A percentile compares a stretch with the other conserved stretches of the same genome.
These are phyloP conservation scores for Neolamprologus longior DNA, from an alignment of 2,113 vertebrate genomes.

Conservation along the genomic window DNA sequence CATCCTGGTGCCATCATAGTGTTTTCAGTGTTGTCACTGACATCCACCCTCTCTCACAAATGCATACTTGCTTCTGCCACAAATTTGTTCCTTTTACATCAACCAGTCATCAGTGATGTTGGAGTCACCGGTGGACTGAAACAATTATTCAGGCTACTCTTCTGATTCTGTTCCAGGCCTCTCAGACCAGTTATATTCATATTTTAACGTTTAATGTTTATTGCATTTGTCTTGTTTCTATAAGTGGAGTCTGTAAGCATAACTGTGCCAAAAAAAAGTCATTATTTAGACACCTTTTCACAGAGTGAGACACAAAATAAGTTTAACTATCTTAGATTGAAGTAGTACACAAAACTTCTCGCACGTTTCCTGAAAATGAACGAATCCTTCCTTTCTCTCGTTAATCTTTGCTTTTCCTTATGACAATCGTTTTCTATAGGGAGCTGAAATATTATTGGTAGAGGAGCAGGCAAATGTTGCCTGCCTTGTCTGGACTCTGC, in stretches of 20 bases:
- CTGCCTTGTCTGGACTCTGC: neutral
- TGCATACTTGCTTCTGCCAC: neutral
- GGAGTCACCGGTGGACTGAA: neutral
- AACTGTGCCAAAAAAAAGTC: neutral
- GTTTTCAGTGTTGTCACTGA: neutral
- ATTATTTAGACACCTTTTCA: neutral
- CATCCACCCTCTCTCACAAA: neutral
- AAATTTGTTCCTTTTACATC: neutral
- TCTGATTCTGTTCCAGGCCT: neutral
- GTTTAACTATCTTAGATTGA: neutral
- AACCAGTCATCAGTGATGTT: neutral
- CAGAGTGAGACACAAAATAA: neutral
- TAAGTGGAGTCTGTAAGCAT: neutral
- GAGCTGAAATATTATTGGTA: neutral
- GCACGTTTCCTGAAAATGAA: neutral
- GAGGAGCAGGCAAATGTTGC: neutral
- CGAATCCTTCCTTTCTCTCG: neutral
- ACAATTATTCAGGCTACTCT: neutral
- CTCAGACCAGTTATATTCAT: neutral
- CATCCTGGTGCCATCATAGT: neutral
- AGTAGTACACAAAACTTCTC: neutral
- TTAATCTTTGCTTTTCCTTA: neutral
- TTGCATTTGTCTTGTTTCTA: neutral
- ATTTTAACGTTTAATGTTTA: neutral
- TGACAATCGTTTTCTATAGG: neutral